phyloP scores from a whole-genome alignment of 2,113 vertebrate species.

The Onychorhynchus coronatus region DNA sequence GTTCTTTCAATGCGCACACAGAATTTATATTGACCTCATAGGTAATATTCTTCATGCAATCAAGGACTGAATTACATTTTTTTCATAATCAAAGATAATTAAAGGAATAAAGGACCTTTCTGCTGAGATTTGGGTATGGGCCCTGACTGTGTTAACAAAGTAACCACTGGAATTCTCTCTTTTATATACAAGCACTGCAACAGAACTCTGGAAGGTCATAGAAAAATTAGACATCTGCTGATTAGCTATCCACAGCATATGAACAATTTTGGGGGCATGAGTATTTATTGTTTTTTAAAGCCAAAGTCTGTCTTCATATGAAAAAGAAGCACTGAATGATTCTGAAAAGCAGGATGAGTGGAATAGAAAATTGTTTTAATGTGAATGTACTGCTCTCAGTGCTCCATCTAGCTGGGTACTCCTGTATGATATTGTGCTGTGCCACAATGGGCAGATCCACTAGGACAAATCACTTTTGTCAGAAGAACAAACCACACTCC shows the following conservation, averaged over 20 bases:
- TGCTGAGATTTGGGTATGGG: background rate
- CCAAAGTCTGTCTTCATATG: conserved; percentile 19
- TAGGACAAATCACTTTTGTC: background rate
- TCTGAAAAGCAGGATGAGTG: background rate
- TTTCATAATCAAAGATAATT: background rate
- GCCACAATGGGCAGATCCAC: background rate
- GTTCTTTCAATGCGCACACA: background rate
- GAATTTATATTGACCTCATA: background rate
- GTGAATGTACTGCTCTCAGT: background rate
- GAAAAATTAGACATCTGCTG: background rate
- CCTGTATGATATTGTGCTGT: fast-evolving
- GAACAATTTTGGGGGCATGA: background rate
- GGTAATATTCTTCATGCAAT: background rate
- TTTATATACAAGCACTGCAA: background rate
- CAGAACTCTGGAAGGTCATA: conserved; percentile 2
- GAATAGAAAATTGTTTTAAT: background rate
- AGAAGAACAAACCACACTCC: conserved; percentile 6
- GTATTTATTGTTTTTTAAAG: conserved; percentile 11
- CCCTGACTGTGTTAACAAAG: background rate
- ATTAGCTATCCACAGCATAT: background rate
- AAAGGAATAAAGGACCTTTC: conserved; percentile 8
- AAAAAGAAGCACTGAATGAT: background rate
- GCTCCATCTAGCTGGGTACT: background rate
- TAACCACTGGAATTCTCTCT: background rate
- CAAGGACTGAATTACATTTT: background rate